Percentiles rank a stretch among this genome's conserved stretches.
Conservation (phyloP, 2,797 vertebrate genomes). For the Myotis planiceps region DNA sequence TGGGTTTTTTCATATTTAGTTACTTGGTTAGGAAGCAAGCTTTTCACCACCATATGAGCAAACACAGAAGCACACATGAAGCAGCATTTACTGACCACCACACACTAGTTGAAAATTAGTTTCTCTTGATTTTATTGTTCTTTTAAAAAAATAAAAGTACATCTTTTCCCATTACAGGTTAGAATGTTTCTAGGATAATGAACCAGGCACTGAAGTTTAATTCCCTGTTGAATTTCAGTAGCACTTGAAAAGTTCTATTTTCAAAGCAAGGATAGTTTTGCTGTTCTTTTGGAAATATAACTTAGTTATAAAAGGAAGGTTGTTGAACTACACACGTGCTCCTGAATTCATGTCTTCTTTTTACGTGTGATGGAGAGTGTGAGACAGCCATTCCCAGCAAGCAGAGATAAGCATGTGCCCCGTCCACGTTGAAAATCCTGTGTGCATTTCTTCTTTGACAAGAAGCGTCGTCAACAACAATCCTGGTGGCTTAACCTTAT, state of each 20-base stretch:
- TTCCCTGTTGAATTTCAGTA: conserved; percentile 28
- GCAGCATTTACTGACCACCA: neutral
- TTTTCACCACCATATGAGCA: fast-evolving
- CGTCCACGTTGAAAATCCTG: fast-evolving
- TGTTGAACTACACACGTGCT: neutral
- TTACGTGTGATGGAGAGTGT: fast-evolving
- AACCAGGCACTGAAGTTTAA: neutral
- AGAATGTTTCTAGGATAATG: conserved; percentile 45
- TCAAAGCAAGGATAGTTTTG: neutral
- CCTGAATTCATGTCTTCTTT: neutral
- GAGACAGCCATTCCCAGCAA: neutral
- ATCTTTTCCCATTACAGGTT: conserved; percentile 60
- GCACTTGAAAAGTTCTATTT: conserved; percentile 11
- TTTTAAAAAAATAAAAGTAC: conserved; percentile 78
- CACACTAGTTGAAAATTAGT: neutral
- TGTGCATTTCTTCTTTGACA: neutral
- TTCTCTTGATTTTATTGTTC: conserved; percentile 63
- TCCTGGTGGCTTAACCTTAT: neutral
- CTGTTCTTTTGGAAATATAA: conserved; percentile 6
- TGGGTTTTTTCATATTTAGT: neutral
- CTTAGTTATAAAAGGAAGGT: conserved; percentile 36
- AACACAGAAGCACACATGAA: neutral
- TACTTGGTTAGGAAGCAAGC: neutral
- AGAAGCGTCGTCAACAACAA: neutral
- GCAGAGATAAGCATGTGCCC: fast-evolving